phyloP scores from a whole-genome alignment of 2,888 invertebrate species.

The Pollenia labialis region DNA sequence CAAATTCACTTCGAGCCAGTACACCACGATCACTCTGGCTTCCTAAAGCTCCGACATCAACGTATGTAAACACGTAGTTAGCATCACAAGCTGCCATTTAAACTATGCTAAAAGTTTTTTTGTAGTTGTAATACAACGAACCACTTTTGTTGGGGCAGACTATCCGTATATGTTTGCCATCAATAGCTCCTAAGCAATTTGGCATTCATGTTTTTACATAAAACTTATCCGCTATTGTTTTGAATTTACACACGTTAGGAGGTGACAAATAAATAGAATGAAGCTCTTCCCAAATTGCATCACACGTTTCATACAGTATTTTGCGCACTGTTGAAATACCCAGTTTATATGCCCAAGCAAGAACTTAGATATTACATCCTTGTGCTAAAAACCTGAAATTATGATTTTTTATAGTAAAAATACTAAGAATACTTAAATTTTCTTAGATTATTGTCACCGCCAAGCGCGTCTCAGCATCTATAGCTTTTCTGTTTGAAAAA shows the following conservation, averaged over 20 bases:
- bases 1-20: background rate
- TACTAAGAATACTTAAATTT: background rate
- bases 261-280: background rate
- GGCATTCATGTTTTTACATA: background rate
- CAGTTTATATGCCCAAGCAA: background rate
- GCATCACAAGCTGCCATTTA: no score
- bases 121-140: background rate
- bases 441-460: background rate
- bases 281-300: conserved; percentile 1
- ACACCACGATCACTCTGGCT: no score
- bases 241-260: background rate
- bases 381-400: conserved; percentile 1
- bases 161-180: background rate
- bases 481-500: background rate
- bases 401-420: background rate
- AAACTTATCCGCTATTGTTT: background rate
- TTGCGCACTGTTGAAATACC: background rate
- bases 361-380: background rate
- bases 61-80: no score
- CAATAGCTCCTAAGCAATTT: background rate
- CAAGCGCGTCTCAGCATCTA: background rate
- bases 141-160: background rate
- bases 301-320: background rate
- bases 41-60: no score
- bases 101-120: no score